Conservation (phyloP, 2,888 invertebrate genomes). For the Junonia oenone region DNA sequence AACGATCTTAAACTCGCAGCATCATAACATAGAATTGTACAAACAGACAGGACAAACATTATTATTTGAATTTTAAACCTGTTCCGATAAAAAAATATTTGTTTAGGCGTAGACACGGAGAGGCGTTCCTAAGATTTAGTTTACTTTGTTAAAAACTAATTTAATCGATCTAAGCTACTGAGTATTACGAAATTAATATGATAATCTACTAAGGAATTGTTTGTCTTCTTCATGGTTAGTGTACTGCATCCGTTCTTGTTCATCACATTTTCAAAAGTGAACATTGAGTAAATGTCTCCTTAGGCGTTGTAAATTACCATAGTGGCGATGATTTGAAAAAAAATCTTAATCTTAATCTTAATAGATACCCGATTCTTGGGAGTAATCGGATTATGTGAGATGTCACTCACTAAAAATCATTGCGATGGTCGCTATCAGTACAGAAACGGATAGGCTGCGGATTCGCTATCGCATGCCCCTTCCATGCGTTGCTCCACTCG, state of each 20-base stretch:
- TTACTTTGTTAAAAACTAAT: constrained; percentile 24
- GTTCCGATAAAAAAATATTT: constrained; percentile 52
- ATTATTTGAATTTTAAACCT: constrained; percentile 39
- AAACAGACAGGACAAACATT: constrained; percentile 48
- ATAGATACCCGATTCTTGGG: too few relatives aligned
- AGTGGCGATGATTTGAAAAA: too few relatives aligned
- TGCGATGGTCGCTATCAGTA: too few relatives aligned
- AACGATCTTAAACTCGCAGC: constrained; percentile 9
- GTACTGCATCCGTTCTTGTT: not conserved
- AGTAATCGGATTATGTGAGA: too few relatives aligned
- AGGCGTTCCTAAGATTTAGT: constrained; percentile 29
- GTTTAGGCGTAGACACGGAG: constrained; percentile 39
- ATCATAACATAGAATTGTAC: constrained; percentile 41
- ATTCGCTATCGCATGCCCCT: too few relatives aligned
- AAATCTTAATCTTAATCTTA: too few relatives aligned
- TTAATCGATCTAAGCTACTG: not conserved
- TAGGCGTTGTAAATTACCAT: too few relatives aligned
- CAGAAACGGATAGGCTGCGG: too few relatives aligned
- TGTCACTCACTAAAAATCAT: too few relatives aligned
- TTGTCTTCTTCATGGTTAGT: too few relatives aligned
- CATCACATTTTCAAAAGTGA: not conserved
- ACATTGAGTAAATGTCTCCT: not conserved
- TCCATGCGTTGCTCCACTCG: too few relatives aligned
- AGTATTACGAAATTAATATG: not conserved
- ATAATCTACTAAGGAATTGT: not conserved